Evolutionary conservation across 2,797 vertebrate genomes (phyloP).

Genomic region (Neostethus bicornis): DNA sequence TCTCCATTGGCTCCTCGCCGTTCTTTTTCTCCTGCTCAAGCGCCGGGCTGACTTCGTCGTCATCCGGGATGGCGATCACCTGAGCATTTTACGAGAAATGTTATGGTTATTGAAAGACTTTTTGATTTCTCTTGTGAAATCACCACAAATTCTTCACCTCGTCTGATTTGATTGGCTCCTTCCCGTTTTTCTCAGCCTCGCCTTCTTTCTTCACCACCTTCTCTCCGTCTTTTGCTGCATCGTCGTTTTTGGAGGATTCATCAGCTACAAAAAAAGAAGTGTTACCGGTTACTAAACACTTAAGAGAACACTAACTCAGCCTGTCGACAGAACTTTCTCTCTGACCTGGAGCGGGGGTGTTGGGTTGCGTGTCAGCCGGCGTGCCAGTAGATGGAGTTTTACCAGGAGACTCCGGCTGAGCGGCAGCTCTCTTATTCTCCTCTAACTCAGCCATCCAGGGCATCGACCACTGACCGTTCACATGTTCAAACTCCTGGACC

Average conservation of each 20-base stretch:
- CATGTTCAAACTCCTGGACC: slow-evolving; percentile 99
- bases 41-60: slow-evolving; percentile 67
- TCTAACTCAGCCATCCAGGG: slow-evolving; percentile 91
- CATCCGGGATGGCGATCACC: slow-evolving; percentile 80
- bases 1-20: slow-evolving; percentile 68
- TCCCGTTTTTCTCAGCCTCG: slow-evolving; percentile 68
- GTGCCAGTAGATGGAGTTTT: slow-evolving; percentile 89
- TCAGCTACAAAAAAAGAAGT: slow-evolving; percentile 53
- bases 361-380: slow-evolving; percentile 80
- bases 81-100: slow-evolving; percentile 18
- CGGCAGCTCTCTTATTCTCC: slow-evolving; percentile 90
- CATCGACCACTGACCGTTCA: slow-evolving; percentile 98
- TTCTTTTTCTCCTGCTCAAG: slow-evolving; percentile 61
- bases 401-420: slow-evolving; percentile 79
- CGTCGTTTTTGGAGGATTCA: slow-evolving; percentile 69
- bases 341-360: slow-evolving; percentile 78
- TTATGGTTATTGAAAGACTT: not conserved
- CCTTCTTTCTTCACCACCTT: slow-evolving; percentile 74
- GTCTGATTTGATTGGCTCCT: slow-evolving; percentile 55
- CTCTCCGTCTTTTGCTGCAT: slow-evolving; percentile 69
- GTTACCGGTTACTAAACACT: not conserved
- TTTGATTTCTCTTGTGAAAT: no score
- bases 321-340: no score
- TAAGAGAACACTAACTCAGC: no score
- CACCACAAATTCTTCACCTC: slow-evolving; percentile 59